Evolutionary conservation across 2,797 vertebrate genomes (phyloP).

Genomic region (Anniella stebbinsi): DNA sequence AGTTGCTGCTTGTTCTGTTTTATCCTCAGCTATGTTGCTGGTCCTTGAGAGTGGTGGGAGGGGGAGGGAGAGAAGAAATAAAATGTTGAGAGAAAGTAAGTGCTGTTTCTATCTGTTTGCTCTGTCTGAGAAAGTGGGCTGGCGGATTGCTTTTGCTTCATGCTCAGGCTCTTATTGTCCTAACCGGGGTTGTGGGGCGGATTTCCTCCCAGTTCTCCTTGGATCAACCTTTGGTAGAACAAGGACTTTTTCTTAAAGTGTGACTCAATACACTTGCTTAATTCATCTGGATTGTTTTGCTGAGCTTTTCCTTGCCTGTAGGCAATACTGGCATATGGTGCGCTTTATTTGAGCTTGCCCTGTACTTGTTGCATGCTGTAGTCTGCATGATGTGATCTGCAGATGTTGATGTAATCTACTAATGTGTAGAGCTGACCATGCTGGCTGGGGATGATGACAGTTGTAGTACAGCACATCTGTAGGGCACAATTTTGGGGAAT

Average conservation of each 20-base stretch:
- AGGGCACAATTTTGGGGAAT: neutral
- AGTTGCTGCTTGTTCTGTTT: neutral
- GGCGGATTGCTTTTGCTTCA: neutral
- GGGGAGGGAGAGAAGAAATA: neutral
- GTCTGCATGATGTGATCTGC: neutral
- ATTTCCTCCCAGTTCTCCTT: neutral
- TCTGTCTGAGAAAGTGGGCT: neutral
- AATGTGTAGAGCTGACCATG: neutral
- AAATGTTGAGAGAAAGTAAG: neutral
- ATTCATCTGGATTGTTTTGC: constrained; percentile 1
- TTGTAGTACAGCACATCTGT: neutral
- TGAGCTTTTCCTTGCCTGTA: constrained; percentile 18
- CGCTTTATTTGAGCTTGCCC: neutral
- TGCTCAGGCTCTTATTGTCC: neutral
- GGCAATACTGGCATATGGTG: neutral
- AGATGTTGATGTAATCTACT: neutral
- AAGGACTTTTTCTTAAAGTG: neutral
- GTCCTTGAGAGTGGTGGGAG: neutral
- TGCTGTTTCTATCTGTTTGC: neutral
- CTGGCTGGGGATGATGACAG: neutral
- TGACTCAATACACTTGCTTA: neutral
- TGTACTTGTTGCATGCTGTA: neutral
- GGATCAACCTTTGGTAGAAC: neutral
- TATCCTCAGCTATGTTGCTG: neutral
- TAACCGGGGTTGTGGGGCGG: neutral